These are phyloP conservation scores for Cyrtorhinus lividipennis DNA, from an alignment of 1,140 invertebrate species.

Conservation along the genomic window DNA sequence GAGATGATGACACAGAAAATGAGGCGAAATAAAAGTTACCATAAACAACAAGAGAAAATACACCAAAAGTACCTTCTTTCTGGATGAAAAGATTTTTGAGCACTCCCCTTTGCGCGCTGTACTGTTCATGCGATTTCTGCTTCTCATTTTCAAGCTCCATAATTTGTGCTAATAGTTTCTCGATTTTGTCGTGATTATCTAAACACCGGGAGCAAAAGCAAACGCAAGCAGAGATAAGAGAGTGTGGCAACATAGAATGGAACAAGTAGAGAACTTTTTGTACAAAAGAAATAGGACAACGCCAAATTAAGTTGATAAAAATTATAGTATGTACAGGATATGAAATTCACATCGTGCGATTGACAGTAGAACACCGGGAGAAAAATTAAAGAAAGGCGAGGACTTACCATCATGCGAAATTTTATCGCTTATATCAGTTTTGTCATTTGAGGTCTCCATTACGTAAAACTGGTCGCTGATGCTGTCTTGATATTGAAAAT, in stretches of 20 bases:
- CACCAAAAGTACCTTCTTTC: conserved; percentile 83
- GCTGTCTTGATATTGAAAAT: too few relatives aligned
- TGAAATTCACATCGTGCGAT: neutral
- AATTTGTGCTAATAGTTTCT: conserved; percentile 30
- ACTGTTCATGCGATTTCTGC: conserved; percentile 61
- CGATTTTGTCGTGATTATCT: conserved; percentile 24
- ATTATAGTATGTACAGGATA: neutral
- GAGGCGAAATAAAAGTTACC: too few relatives aligned
- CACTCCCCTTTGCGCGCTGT: conserved; percentile 74
- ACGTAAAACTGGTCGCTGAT: neutral
- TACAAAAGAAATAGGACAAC: neutral
- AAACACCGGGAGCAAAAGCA: conserved; percentile 18
- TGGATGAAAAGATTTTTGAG: conserved; percentile 82
- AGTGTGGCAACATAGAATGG: neutral
- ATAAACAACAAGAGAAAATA: too few relatives aligned
- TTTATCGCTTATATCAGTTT: neutral
- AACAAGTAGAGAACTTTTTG: neutral
- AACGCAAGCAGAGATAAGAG: conserved; percentile 39
- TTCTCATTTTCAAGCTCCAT: conserved; percentile 40
- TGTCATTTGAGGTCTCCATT: neutral
- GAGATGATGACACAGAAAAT: too few relatives aligned
- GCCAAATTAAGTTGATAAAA: neutral
- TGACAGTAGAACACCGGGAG: neutral
- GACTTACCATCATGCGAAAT: neutral
- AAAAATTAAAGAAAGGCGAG: neutral